A percentile compares a stretch with the other conserved stretches of the same genome.
Conservation (phyloP, 1,140 invertebrate genomes). For the Megalonaias nervosa region DNA sequence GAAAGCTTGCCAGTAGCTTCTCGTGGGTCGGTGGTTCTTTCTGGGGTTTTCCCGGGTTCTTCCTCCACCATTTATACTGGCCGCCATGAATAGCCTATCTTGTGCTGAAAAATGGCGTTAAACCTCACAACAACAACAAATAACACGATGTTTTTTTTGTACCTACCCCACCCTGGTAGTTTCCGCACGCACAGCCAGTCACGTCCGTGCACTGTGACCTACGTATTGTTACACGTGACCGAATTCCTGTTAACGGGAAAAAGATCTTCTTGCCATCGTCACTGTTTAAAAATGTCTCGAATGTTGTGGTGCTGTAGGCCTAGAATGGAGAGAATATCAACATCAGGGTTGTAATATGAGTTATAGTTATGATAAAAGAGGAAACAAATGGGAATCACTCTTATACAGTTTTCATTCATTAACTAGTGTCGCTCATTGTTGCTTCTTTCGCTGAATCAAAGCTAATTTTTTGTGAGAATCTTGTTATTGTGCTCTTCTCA, state of each 20-base stretch:
- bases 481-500: neutral
- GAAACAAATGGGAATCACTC: neutral
- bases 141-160: neutral
- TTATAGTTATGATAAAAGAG: neutral
- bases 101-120: too few species aligned
- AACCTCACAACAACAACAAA: too few species aligned
- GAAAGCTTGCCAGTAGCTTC: too few species aligned
- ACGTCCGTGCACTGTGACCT: conserved; percentile 42
- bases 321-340: conserved; percentile 11
- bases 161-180: conserved; percentile 47
- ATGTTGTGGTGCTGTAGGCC: conserved; percentile 46
- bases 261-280: conserved; percentile 49
- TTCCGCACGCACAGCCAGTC: conserved; percentile 53
- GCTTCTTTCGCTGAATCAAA: neutral
- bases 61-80: too few species aligned
- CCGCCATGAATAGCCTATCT: too few species aligned
- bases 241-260: conserved; percentile 23
- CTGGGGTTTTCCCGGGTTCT: too few species aligned
- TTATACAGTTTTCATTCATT: neutral
- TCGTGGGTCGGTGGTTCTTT: too few species aligned
- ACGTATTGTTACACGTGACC: conserved; percentile 43
- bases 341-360: neutral
- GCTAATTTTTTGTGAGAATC: neutral
- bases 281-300: conserved; percentile 41
- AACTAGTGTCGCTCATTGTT: neutral